Evolutionary conservation across 1,140 invertebrate species (phyloP).

Genomic region (Sinonovacula constricta): DNA sequence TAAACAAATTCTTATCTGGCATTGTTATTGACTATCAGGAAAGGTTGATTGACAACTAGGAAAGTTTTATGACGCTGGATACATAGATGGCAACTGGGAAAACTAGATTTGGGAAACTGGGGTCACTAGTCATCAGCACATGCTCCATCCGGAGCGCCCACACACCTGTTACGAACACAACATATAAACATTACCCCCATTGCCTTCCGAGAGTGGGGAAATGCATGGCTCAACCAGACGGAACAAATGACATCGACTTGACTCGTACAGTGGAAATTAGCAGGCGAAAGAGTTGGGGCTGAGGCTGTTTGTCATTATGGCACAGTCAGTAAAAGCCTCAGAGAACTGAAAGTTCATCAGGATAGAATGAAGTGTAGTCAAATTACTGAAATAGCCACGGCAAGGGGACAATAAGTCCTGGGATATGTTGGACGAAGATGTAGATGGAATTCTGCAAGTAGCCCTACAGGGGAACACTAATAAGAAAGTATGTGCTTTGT

Average conservation of each 20-base stretch:
- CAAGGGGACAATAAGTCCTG: neutral
- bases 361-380: neutral
- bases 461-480: neutral
- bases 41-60: no score
- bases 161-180: no score
- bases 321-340: neutral
- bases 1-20: no score
- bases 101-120: no score
- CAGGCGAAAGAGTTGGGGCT: neutral
- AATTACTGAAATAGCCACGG: constrained; percentile 7
- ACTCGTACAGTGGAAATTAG: neutral
- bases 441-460: neutral
- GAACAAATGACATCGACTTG: neutral
- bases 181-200: no score
- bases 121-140: no score
- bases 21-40: no score
- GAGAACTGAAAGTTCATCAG: constrained; percentile 6
- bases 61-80: no score
- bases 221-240: no score
- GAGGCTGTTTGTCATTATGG: neutral
- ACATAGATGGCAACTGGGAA: no score
- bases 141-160: no score
- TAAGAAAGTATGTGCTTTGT: neutral
- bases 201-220: no score
- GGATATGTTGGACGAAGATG: constrained; percentile 7